Base-by-base conservation (phyloP, 1,140 invertebrate species). In the Musca domestica region DNA sequence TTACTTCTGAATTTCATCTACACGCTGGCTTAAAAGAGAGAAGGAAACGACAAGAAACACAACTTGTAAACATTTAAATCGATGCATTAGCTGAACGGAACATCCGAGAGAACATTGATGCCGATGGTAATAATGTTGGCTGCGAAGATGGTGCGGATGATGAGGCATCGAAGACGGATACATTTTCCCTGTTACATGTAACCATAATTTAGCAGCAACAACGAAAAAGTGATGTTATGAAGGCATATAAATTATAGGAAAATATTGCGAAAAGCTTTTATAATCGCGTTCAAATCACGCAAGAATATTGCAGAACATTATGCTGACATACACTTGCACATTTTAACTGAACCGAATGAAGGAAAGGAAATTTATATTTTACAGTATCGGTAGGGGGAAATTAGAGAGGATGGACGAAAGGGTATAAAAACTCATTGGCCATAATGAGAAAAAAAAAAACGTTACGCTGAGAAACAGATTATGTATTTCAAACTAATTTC, bases 251-350 rank as follows among this genome's bases (percentile, higher is more conserved):
- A 79, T 79, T 79, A 79, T 79, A 71, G 74, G 73, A 76, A 76
- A 74, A 76, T 79, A 79, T 77, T 77, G 77, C 77, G 77, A 79
- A 79, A 79, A 79, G 77, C 77, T 79, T 79, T 79, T 79, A 79
- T 78, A 79, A 79, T 77, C 77, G 77, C 72, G 75, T 74, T 71
- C 77, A 79, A 79, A 79, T 79, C 75, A 77, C 70, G 77, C 77
- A 79, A 72, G 12, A 72, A 47, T 65, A 71, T 71, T 71, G 72
- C 66, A 69, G 71, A 76, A 75, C 68, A 77, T 79, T 73, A 77
- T 27, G 25, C 52, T 27, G 22, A 14, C 54, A 17, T 30, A 58
- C 23, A 12, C n/a, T 15, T 56, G 23, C 9, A 30, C 52, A 41
- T 9, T 41, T 41, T 41, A 41, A 41, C 34, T 41, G 34, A 41